Percentiles rank a stretch among this genome's conserved stretches.
Evolutionary conservation across 2,888 invertebrate genomes (phyloP).

Genomic region (Rambutsinella grinnellia): DNA sequence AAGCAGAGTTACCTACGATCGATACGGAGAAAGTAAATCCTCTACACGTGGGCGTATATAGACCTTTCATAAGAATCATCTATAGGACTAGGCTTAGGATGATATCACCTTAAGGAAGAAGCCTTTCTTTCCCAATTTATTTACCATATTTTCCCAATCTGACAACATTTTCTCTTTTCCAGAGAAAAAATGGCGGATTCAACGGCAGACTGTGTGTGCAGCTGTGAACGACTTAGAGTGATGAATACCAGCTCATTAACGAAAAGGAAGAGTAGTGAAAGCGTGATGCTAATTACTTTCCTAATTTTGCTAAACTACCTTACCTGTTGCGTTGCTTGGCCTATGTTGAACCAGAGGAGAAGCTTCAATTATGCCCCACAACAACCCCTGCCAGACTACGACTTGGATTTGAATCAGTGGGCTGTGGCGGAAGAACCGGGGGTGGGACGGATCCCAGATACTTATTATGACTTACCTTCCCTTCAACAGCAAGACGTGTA

Average conservation of each 20-base stretch:
- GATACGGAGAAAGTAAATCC: constrained; percentile 19
- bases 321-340: constrained; percentile 64
- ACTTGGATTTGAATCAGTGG: constrained; percentile 43
- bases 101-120: no score
- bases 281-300: constrained; percentile 19
- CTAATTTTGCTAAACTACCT: constrained; percentile 44
- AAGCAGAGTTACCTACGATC: constrained; percentile 1
- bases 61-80: no score
- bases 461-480: constrained; percentile 34
- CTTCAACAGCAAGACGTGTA: constrained; percentile 30
- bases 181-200: no score
- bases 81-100: no score
- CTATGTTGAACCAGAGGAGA: constrained; percentile 53
- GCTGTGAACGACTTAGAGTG: not conserved
- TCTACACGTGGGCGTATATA: constrained; percentile 51
- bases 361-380: constrained; percentile 35
- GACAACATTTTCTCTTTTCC: constrained; percentile 4
- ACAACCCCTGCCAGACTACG: constrained; percentile 14
- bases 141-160: no score
- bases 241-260: constrained; percentile 14
- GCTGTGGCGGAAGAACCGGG: constrained; percentile 38
- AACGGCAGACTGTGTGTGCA: no score
- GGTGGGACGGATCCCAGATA: no score
- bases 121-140: no score
- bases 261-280: no score